Conservation (phyloP, 2,888 invertebrate species). For the Aphrophora alni region DNA sequence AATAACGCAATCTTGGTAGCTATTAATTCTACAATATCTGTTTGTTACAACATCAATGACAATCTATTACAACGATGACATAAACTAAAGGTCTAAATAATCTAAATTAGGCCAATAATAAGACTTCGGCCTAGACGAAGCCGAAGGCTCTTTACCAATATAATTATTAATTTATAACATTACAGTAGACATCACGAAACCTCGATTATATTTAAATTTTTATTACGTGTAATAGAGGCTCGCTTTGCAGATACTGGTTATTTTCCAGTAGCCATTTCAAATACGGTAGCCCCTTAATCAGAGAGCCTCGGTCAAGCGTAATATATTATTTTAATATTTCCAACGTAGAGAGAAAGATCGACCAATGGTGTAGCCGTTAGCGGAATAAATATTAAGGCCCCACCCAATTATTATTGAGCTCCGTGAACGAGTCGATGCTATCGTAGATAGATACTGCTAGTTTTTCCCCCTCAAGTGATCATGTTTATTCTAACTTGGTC, state of each 20-base stretch:
- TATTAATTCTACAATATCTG: too few relatives aligned
- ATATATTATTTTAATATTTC: constrained; percentile 40
- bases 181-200: constrained; percentile 34
- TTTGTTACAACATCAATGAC: too few relatives aligned
- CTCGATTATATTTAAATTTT: constrained; percentile 43
- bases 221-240: constrained; percentile 41
- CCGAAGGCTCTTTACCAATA: constrained; percentile 27
- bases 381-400: constrained; percentile 7
- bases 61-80: too few relatives aligned
- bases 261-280: constrained; percentile 42
- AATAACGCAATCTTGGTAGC: too few relatives aligned
- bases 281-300: constrained; percentile 39
- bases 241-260: constrained; percentile 33
- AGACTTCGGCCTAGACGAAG: neutral
- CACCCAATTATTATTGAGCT: constrained; percentile 27
- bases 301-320: constrained; percentile 3
- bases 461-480: constrained; percentile 30
- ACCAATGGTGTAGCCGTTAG: constrained; percentile 24
- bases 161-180: constrained; percentile 42
- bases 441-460: constrained; percentile 22
- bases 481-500: constrained; percentile 25
- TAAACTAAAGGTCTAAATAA: too few relatives aligned
- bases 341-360: constrained; percentile 21
- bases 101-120: neutral
- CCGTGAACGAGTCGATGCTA: constrained; percentile 21